These are phyloP conservation scores for Procambarus clarkii DNA, from an alignment of 1,140 invertebrate species.

Conservation along the genomic window DNA sequence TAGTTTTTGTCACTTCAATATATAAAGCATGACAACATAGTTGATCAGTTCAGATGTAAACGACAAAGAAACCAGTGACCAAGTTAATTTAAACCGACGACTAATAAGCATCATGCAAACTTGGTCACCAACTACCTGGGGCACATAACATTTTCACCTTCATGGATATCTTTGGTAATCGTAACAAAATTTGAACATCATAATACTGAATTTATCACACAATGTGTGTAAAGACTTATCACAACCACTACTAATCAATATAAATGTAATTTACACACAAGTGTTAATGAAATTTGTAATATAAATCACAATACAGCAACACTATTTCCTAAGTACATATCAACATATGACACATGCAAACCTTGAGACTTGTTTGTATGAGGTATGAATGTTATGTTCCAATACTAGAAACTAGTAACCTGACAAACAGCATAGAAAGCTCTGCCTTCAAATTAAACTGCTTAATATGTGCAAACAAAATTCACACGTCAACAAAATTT, in stretches of 20 bases:
- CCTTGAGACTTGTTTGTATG: background rate
- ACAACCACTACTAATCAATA: constrained; percentile 27
- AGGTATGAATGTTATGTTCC: background rate
- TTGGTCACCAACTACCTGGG: background rate
- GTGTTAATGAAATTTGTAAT: background rate
- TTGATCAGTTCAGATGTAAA: background rate
- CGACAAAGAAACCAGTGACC: no score
- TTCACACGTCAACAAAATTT: background rate
- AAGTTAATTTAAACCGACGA: no score
- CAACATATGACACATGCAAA: constrained; percentile 21
- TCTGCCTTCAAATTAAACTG: background rate
- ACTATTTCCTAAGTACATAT: constrained; percentile 20
- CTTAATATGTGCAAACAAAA: background rate
- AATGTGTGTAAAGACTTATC: background rate
- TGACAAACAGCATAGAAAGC: background rate
- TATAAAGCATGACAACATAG: background rate
- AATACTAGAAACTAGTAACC: background rate
- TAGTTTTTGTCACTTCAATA: no score
- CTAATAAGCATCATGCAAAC: no score
- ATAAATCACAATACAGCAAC: constrained; percentile 24
- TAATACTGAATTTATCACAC: constrained; percentile 35
- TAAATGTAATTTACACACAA: background rate
- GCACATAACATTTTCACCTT: background rate
- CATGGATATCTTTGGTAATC: constrained; percentile 20
- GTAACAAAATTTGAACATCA: constrained; percentile 25